These are phyloP conservation scores for Tipula helvola DNA, from an alignment of 2,888 invertebrate species.

Conservation along the genomic window DNA sequence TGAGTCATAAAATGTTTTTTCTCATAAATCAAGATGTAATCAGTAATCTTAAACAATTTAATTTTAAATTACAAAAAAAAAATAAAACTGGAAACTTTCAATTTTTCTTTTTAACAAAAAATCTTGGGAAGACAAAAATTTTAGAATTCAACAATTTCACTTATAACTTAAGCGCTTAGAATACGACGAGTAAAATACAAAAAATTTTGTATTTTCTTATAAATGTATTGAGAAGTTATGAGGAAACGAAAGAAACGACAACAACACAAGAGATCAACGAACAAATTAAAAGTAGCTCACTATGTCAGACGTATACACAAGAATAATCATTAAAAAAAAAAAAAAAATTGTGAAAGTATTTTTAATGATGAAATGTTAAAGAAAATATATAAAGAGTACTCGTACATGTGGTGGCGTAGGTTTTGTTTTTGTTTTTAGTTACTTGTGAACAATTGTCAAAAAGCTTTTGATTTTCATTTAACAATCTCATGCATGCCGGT, in stretches of 20 bases:
- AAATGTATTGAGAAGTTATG: background rate
- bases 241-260: background rate
- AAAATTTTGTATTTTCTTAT: background rate
- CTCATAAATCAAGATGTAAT: background rate
- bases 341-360: conserved; percentile 9
- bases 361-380: background rate
- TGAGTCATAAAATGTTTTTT: background rate
- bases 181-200: background rate
- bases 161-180: background rate
- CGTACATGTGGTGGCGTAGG: background rate
- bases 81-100: background rate
- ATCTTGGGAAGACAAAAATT: background rate
- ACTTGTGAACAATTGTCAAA: background rate
- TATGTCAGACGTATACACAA: conserved; percentile 5
- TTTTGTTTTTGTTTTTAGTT: background rate
- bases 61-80: background rate
- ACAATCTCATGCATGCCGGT: background rate
- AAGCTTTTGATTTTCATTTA: background rate
- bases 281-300: conserved; percentile 8
- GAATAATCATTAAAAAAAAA: background rate
- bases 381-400: background rate
- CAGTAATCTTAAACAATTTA: background rate
- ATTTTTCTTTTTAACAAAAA: background rate
- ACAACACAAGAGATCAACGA: conserved; percentile 8
- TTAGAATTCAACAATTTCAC: background rate